Percentiles rank a stretch among this genome's conserved stretches.
phyloP scores from a whole-genome alignment of 2,113 vertebrate genomes.

The Kobus ellipsiprymnus region DNA sequence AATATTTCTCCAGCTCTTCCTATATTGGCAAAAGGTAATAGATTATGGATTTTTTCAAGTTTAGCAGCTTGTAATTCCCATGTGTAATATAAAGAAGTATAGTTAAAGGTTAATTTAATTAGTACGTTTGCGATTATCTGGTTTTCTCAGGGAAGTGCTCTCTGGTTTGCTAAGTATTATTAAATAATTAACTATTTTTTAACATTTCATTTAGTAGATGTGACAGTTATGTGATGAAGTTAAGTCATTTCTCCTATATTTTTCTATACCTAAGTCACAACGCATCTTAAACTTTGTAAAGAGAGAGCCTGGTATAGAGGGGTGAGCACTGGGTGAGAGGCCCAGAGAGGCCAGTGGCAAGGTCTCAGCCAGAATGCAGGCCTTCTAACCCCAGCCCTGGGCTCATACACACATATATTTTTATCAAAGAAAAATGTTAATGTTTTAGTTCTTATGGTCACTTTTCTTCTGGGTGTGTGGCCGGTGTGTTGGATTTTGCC shows the following conservation, averaged over 20 bases:
- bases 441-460: not conserved
- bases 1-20: slow-evolving; percentile 5
- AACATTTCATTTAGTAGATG: not conserved
- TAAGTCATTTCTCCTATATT: not conserved
- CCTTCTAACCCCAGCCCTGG: not conserved
- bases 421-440: not conserved
- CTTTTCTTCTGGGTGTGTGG: not conserved
- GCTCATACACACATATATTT: not conserved
- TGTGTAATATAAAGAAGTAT: slow-evolving; percentile 18
- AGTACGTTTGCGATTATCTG: slow-evolving; percentile 4
- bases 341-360: not conserved
- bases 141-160: not conserved
- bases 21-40: not conserved
- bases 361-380: not conserved
- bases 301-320: not conserved
- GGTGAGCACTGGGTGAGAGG: not conserved
- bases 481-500: not conserved
- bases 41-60: slow-evolving; percentile 26
- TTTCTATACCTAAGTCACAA: not conserved
- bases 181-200: not conserved
- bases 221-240: not conserved
- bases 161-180: not conserved
- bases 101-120: slow-evolving; percentile 49
- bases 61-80: slow-evolving; percentile 3
- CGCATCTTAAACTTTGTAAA: not conserved